Conservation (phyloP, 2,797 vertebrate species). For the Uromys caudimaculatus region DNA sequence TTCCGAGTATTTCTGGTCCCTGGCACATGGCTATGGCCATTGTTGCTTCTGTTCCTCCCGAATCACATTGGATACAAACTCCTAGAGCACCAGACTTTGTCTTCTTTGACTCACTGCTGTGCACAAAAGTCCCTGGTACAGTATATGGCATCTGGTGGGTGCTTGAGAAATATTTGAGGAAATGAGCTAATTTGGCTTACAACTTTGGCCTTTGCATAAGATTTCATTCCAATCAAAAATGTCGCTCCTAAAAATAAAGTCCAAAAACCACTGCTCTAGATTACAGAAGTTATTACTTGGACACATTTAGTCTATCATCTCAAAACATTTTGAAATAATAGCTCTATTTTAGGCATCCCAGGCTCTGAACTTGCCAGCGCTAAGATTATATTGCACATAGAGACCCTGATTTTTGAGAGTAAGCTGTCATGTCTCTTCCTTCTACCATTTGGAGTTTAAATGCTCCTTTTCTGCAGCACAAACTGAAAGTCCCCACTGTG, state of each 20-base stretch:
- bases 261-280: conserved; percentile 29
- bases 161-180: not conserved
- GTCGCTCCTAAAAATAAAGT: conserved; percentile 36
- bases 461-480: not conserved
- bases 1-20: not conserved
- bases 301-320: conserved; percentile 41
- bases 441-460: not conserved
- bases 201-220: not conserved
- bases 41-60: not conserved
- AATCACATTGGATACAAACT: not conserved
- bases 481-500: not conserved
- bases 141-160: not conserved
- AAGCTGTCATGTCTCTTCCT: not conserved
- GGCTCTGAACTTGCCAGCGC: conserved; percentile 31
- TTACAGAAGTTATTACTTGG: conserved; percentile 50
- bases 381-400: not conserved
- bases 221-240: conserved; percentile 28
- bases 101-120: not conserved
- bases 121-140: not conserved
- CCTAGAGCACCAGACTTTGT: not conserved
- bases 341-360: conserved; percentile 60
- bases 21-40: not conserved
- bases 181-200: conserved; percentile 20
- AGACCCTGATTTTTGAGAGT: not conserved
- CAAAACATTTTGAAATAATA: conserved; percentile 70